These are phyloP conservation scores for Erebia epiphron DNA, from an alignment of 2,888 invertebrate species.

Conservation along the genomic window DNA sequence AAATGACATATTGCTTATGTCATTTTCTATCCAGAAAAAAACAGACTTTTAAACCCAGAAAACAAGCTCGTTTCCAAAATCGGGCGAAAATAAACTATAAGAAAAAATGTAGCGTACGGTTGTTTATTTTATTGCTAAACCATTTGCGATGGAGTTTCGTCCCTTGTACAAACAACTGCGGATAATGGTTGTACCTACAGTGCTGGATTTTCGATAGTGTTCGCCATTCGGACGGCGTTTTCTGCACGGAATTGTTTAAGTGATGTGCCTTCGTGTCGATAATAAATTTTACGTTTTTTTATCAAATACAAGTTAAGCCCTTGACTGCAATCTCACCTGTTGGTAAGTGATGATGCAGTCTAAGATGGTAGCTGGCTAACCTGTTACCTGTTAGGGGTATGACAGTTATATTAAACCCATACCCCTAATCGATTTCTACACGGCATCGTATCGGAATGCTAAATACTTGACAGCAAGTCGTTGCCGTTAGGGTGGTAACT, in stretches of 20 bases:
- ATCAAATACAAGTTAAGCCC: too few species aligned
- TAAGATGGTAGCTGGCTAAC: too few species aligned
- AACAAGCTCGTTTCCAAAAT: slow-evolving; percentile 14
- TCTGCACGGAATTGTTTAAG: slow-evolving; percentile 24
- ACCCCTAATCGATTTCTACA: too few species aligned
- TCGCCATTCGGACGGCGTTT: slow-evolving; percentile 33
- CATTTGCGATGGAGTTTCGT: slow-evolving; percentile 28
- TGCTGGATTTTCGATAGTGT: slow-evolving; percentile 35
- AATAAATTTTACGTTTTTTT: too few species aligned
- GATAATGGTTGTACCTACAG: slow-evolving; percentile 28
- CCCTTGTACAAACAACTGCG: slow-evolving; percentile 26
- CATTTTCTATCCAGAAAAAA: not conserved
- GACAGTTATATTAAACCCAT: too few species aligned
- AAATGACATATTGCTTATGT: not conserved
- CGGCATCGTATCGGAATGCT: too few species aligned
- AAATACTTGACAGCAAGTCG: too few species aligned
- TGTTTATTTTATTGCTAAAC: slow-evolving; percentile 33
- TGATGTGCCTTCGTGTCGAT: slow-evolving; percentile 19
- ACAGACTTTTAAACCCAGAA: slow-evolving; percentile 4
- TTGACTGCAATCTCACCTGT: too few species aligned
- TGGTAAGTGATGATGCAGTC: too few species aligned
- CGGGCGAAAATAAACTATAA: slow-evolving; percentile 7
- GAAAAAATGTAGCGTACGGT: slow-evolving; percentile 7
- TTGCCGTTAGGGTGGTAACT: too few species aligned
- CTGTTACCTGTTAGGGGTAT: too few species aligned